Base-by-base conservation (phyloP, 2,797 vertebrate genomes). In the Sebastiscus albofasciatus region DNA sequence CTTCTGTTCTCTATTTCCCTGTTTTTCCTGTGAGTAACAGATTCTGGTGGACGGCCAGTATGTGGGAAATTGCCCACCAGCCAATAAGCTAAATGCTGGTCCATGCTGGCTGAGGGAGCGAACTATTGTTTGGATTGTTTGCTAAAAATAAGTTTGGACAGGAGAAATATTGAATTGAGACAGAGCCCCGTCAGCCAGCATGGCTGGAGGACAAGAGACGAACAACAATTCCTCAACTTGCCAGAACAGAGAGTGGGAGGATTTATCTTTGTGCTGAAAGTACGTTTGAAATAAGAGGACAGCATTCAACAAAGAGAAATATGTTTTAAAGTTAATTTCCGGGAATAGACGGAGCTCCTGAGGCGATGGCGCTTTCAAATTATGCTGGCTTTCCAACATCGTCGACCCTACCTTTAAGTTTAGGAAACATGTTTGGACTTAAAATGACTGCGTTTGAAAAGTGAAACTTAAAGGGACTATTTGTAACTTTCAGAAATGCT, bases 111-210 rank as follows among this genome's bases (percentile, higher is more conserved):
- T 1, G 61, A 75, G 24, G 62, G 58, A 65, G 74, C 42, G 4
- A 22, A 66, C 76, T 56, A 87, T 83, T 84, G 86, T 85, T 89
- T 82, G 82, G 76, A 81, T 62, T 67, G 61, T 80, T 80, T 75
- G 71, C 74, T 79, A 86, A 84, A 83, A 88, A 89, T 79, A 84
- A 4, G 52, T 82, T 75, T 89, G 82, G 90, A 88, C 79, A 16
- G 64, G 22, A 83, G 33, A 76, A 72, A 74, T 61, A 61, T 3
- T 66, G 73, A 74, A 62, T 8, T 12, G 75, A 85, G 65, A 70
- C 24, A 54, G 52, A 68, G 65, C 52, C 31, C 8, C 56, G 12
- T 76, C 66, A 64, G 88, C 75, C 83, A 62, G 60, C 6, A 62
- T 76, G 83, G 75, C 78, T 1, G 3, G 11, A 66, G 71, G 87